Evolutionary conservation across 1,140 invertebrate species (phyloP).

Genomic region (Formica exsecta): DNA sequence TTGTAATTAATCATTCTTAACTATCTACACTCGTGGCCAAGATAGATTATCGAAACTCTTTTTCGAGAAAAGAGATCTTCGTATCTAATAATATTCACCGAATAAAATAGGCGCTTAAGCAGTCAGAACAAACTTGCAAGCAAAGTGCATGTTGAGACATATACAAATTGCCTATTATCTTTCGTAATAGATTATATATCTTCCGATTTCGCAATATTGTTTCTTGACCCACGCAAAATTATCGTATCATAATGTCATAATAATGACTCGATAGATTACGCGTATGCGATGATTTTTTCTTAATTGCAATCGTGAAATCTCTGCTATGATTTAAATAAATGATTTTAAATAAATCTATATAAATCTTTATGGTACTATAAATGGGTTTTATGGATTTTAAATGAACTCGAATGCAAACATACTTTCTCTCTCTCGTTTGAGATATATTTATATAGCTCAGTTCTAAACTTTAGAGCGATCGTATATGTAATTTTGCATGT

Average conservation of each 20-base stretch:
- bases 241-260: background rate
- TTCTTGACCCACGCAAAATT: background rate
- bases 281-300: background rate
- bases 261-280: background rate
- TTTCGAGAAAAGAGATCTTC: background rate
- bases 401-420: background rate
- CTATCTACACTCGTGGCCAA: slow-evolving; percentile 12
- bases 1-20: slow-evolving; percentile 48
- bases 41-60: slow-evolving; percentile 32
- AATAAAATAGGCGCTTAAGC: slow-evolving; percentile 5
- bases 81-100: slow-evolving; percentile 28
- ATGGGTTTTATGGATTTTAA: background rate
- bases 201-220: slow-evolving; percentile 16
- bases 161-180: slow-evolving; percentile 36
- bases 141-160: background rate
- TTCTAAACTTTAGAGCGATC: background rate
- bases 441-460: background rate
- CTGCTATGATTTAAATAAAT: background rate
- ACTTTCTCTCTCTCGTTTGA: background rate
- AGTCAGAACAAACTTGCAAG: slow-evolving; percentile 13
- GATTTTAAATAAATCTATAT: background rate
- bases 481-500: background rate
- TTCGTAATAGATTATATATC: slow-evolving; percentile 22
- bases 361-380: background rate
- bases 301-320: background rate